phyloP scores from a whole-genome alignment of 1,140 invertebrate species.

The Brachionus paranguensis region DNA sequence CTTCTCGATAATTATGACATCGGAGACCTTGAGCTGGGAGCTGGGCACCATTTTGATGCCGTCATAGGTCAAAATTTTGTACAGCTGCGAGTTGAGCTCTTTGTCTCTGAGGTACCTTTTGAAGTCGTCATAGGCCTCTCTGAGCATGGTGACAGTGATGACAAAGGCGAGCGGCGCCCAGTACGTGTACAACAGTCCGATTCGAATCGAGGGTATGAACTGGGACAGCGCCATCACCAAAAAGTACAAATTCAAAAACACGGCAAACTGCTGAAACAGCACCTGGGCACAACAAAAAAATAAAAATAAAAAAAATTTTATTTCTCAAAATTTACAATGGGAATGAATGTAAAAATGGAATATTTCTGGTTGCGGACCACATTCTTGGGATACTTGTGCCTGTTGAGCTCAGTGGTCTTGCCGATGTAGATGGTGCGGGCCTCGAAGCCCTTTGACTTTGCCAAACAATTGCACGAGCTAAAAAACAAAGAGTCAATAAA shows the following conservation, averaged over 20 bases:
- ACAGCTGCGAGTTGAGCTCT: constrained; percentile 85
- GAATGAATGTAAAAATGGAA: constrained; percentile 93
- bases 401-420: not conserved
- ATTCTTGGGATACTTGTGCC: constrained; percentile 66
- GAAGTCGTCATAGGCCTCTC: constrained; percentile 93
- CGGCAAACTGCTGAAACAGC: constrained; percentile 95
- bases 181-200: constrained; percentile 96
- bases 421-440: constrained; percentile 19
- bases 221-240: constrained; percentile 94
- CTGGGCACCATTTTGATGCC: constrained; percentile 44
- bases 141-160: constrained; percentile 82
- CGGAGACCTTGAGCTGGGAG: constrained; percentile 61
- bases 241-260: constrained; percentile 97
- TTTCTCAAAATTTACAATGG: constrained; percentile 62
- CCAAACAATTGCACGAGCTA: constrained; percentile 23
- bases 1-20: constrained; percentile 64
- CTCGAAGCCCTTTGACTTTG: not conserved
- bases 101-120: constrained; percentile 81
- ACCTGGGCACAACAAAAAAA: constrained; percentile 61
- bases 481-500: not conserved
- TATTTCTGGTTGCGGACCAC: constrained; percentile 98
- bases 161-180: constrained; percentile 98
- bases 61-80: constrained; percentile 57
- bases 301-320: constrained; percentile 30
- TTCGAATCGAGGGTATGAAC: constrained; percentile 89